Conservation (phyloP, 2,888 invertebrate species). For the Lamellibrachia satsuma region DNA sequence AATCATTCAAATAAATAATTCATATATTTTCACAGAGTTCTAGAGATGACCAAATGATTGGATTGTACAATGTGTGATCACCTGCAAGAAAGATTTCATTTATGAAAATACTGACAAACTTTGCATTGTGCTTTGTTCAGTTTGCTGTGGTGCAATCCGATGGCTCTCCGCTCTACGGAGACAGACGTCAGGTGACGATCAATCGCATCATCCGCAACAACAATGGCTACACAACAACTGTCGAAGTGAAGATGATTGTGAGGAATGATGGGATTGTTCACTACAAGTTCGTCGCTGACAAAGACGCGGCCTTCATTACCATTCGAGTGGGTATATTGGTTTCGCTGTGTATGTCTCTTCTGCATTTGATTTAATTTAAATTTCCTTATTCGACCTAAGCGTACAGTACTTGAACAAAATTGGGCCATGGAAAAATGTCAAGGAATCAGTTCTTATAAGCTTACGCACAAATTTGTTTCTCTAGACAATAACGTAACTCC, state of each 20-base stretch:
- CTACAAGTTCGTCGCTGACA: slow-evolving; percentile 38
- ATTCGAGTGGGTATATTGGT: slow-evolving; percentile 33
- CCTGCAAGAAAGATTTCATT: neutral
- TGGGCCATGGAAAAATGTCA: neutral
- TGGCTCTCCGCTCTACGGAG: slow-evolving; percentile 72
- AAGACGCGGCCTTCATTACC: slow-evolving; percentile 44
- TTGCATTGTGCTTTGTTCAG: slow-evolving; percentile 48
- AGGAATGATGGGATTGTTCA: slow-evolving; percentile 55
- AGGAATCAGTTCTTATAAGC: neutral
- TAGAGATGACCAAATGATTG: too few species aligned
- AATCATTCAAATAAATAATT: too few species aligned
- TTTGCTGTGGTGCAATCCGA: slow-evolving; percentile 91
- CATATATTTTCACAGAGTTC: too few species aligned
- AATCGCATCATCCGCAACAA: slow-evolving; percentile 27
- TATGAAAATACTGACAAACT: neutral
- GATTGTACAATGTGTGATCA: neutral
- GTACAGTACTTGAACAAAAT: neutral
- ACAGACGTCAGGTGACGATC: slow-evolving; percentile 46
- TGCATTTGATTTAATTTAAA: neutral
- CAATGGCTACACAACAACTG: slow-evolving; percentile 27
- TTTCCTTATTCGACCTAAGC: neutral
- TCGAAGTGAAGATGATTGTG: slow-evolving; percentile 47
- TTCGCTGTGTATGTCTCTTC: neutral
- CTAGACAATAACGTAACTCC: too few species aligned
- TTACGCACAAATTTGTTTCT: too few species aligned